phyloP scores from a whole-genome alignment of 30 jellyfish, hydroid and myxozoan species.

The Chironex yamaguchii region DNA sequence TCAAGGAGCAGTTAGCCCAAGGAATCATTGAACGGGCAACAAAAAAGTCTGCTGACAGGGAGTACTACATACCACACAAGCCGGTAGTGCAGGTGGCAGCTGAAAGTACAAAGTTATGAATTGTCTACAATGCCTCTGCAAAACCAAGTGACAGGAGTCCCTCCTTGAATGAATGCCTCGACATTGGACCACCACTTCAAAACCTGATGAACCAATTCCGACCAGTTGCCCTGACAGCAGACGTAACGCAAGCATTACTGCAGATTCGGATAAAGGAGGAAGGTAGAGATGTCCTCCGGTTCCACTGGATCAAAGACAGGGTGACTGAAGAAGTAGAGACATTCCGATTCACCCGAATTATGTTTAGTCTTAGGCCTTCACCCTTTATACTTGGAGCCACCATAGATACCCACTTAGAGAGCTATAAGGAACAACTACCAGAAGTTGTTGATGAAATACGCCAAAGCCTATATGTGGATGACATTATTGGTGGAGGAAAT shows the following conservation, averaged over 20 bases:
- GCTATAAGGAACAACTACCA: neutral
- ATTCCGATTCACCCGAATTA: constrained; percentile 64
- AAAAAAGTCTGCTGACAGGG: constrained; percentile 41
- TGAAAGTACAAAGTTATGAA: constrained; percentile 68
- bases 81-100: constrained; percentile 75
- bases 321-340: neutral
- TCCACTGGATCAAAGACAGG: constrained; percentile 59
- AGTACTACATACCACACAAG: constrained; percentile 71
- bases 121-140: constrained; percentile 81
- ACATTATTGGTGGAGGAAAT: constrained; percentile 35
- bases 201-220: constrained; percentile 25
- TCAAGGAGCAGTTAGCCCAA: constrained; percentile 53
- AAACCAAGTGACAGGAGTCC: constrained; percentile 40
- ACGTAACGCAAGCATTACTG: constrained; percentile 76
- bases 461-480: constrained; percentile 61
- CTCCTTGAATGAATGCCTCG: constrained; percentile 76
- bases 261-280: constrained; percentile 69
- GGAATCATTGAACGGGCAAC: constrained; percentile 80
- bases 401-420: constrained; percentile 41
- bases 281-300: constrained; percentile 66
- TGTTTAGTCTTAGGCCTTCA: constrained; percentile 59
- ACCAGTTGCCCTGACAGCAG: constrained; percentile 76
- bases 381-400: constrained; percentile 74
- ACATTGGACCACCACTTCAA: constrained; percentile 79
- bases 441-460: constrained; percentile 16